phyloP scores from a whole-genome alignment of 2,797 vertebrate genomes.

The Lacerta bilineata region DNA sequence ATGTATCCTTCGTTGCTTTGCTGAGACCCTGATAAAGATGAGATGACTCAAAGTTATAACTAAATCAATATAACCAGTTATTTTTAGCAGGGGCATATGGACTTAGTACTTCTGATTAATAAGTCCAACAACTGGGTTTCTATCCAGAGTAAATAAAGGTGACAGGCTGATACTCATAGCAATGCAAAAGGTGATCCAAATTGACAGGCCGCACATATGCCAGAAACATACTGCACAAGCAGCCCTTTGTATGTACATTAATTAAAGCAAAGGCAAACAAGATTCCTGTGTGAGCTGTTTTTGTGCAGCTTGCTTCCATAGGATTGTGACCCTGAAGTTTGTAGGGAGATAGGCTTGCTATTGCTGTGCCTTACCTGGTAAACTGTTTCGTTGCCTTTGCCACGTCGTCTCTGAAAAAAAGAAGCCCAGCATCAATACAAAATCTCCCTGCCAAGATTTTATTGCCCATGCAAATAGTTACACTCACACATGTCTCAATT shows the following conservation, averaged over 20 bases:
- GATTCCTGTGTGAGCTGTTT: background rate
- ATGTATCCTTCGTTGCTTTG: slow-evolving; percentile 87
- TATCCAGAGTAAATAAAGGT: background rate
- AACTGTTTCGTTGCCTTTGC: slow-evolving; percentile 77
- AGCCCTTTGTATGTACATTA: background rate
- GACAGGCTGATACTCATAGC: background rate
- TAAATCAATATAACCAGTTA: background rate
- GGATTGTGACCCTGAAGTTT: background rate
- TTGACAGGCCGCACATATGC: background rate
- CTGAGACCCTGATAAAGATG: slow-evolving; percentile 85
- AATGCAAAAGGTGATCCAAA: background rate
- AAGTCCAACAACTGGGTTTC: background rate
- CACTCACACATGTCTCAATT: too few species aligned
- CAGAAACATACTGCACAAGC: background rate
- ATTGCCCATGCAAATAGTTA: background rate
- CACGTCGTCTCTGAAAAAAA: slow-evolving; percentile 75
- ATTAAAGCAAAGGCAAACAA: background rate
- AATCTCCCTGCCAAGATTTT: background rate
- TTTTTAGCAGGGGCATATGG: background rate
- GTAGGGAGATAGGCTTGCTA: background rate
- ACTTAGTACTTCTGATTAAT: background rate
- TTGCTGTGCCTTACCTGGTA: slow-evolving; percentile 79
- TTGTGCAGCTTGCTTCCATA: background rate
- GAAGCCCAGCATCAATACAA: background rate
- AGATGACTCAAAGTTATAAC: background rate